Base-by-base conservation (phyloP, 2,113 vertebrate genomes). In the Turdus rufiventris region DNA sequence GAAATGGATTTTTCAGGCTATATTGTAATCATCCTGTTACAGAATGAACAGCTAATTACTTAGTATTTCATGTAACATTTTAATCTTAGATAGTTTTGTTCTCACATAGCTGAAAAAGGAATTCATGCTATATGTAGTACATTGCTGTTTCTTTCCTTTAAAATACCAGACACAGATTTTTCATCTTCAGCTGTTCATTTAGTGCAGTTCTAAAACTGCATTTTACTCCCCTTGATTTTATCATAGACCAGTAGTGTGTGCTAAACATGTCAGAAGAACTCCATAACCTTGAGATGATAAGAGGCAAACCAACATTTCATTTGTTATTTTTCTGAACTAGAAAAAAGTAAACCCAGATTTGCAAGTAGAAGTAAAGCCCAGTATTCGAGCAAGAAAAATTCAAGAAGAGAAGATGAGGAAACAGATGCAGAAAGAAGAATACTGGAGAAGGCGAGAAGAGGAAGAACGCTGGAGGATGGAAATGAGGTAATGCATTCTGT, bases 301-400 rank as follows among this genome's bases (percentile, higher is more conserved):
- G 42, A 88, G 50, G 60, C 10, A 86, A 91, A 73, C 42, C 19
- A 83, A 34, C 25, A 58, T 94, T 76, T 71, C 4, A 58, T 77
- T 85, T 18, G 36, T 58, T 63, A 31, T 57, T 78, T 63, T 87
- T 18, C 63, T 54, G 67, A 93, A 96, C 88, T 95, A 99, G 99
- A 99, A 99, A 98, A 99, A 99, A 96, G 99, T 99, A 70, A 99
- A 99, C 95, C 99, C 99, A 60, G 99, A 99, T 81, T 98, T 99
- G 72, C 99, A 99, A 98, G 99, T 99, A 68, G 99, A 99, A 97
- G 99, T 99, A 75, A 99, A 99, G 77, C 99, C 99, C 34, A 99
- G 99, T 96, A 99, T 99, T 97, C 97, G 99, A 92, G 99, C 99
- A 83, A 97, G 99, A 67, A 99, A 99, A 95, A 99, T 99, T 91